A percentile compares a stretch with the other conserved stretches of the same genome.
phyloP scores from a whole-genome alignment of 2,888 invertebrate genomes.

The Drosophila acutilabella region DNA sequence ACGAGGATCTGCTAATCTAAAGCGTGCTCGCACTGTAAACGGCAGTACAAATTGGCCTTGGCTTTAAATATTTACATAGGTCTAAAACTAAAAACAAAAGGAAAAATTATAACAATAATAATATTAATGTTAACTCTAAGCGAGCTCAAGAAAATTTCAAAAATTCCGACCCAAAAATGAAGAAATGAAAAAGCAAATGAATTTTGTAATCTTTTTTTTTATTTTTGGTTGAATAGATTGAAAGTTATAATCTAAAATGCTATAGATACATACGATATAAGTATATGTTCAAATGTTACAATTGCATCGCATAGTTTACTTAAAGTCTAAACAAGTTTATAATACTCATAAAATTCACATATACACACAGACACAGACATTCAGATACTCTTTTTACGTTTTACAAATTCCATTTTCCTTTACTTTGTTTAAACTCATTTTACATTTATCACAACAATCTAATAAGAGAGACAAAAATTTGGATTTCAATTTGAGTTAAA shows the following conservation, averaged over 20 bases:
- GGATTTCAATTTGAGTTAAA: neutral
- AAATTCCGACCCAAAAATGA: conserved; percentile 30
- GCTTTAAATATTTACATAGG: conserved; percentile 66
- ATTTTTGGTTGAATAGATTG: conserved; percentile 34
- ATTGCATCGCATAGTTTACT: conserved; percentile 60
- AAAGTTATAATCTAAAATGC: conserved; percentile 47
- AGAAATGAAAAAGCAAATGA: conserved; percentile 22
- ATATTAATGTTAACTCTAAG: conserved; percentile 37
- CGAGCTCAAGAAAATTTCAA: conserved; percentile 37
- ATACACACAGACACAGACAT: conserved; percentile 16
- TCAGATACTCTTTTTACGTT: conserved; percentile 8
- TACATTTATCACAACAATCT: conserved; percentile 69
- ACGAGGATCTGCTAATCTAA: conserved; percentile 92
- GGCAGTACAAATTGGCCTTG: conserved; percentile 79
- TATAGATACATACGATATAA: conserved; percentile 17
- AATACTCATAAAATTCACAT: conserved; percentile 48
- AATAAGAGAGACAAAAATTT: conserved; percentile 30
- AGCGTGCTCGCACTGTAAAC: conserved; percentile 45
- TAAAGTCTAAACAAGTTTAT: conserved; percentile 45
- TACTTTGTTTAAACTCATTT: conserved; percentile 9
- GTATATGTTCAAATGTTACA: conserved; percentile 43
- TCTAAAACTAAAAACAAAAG: too few species aligned
- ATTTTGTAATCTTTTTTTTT: conserved; percentile 4
- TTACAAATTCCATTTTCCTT: conserved; percentile 29
- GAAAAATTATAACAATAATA: conserved; percentile 27